Evolutionary conservation across 1,140 invertebrate genomes (phyloP).

Genomic region (Medauroidea extradentata): DNA sequence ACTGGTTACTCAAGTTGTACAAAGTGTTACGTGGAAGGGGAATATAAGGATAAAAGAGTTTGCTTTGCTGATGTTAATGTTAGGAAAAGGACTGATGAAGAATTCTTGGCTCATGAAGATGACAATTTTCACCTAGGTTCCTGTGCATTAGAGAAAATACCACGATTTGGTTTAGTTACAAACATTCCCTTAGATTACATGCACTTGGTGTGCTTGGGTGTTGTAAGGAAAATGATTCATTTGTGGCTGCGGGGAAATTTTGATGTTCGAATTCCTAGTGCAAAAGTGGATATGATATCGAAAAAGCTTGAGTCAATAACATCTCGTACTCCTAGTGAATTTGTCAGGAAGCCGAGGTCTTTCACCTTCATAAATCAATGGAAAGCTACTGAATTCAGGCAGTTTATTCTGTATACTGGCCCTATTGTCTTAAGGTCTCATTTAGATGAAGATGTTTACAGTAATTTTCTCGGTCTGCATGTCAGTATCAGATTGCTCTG

Average conservation of each 20-base stretch:
- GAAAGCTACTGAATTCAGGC: slow-evolving; percentile 12
- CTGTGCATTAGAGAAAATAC: slow-evolving; percentile 4
- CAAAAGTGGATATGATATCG: slow-evolving; percentile 4
- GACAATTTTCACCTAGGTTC: slow-evolving; percentile 3
- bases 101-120: slow-evolving; percentile 1
- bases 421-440: slow-evolving; percentile 2
- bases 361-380: not conserved
- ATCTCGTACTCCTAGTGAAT: slow-evolving; percentile 4
- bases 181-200: slow-evolving; percentile 1
- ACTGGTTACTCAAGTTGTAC: slow-evolving; percentile 4
- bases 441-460: slow-evolving; percentile 3
- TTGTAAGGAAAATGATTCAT: slow-evolving; percentile 5
- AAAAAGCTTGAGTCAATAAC: not conserved
- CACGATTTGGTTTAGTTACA: slow-evolving; percentile 7
- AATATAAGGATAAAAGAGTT: slow-evolving; percentile 6
- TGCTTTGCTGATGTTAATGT: slow-evolving; percentile 1
- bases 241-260: slow-evolving; percentile 4
- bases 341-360: slow-evolving; percentile 4
- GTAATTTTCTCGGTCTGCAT: slow-evolving; percentile 8
- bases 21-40: slow-evolving; percentile 6
- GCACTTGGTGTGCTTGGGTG: too few species aligned
- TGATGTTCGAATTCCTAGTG: slow-evolving; percentile 1
- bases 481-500: slow-evolving; percentile 7
- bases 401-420: slow-evolving; percentile 12
- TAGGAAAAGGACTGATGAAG: slow-evolving; percentile 1